phyloP scores from a whole-genome alignment of 1,140 invertebrate genomes.

The Euwallacea similis region DNA sequence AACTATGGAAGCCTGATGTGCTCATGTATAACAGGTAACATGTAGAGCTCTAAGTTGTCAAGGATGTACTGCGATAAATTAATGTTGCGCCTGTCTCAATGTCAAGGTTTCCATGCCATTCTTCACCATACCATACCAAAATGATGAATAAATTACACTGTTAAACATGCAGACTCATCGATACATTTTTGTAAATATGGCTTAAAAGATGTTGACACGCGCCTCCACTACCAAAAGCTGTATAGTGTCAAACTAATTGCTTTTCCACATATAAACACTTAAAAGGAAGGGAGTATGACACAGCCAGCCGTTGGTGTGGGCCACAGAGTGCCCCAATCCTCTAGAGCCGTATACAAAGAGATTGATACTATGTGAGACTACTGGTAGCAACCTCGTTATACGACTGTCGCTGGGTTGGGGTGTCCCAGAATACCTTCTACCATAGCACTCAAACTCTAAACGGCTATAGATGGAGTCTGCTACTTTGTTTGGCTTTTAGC shows the following conservation, averaged over 20 bases:
- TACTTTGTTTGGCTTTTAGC: no score
- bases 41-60: constrained; percentile 23
- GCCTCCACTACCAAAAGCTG: no score
- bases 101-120: no score
- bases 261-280: neutral
- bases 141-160: no score
- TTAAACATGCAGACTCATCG: no score
- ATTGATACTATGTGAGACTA: constrained; percentile 38
- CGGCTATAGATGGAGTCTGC: neutral
- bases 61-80: no score
- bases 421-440: constrained; percentile 50
- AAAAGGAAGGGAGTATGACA: constrained; percentile 59
- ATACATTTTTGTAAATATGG: no score
- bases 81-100: no score
- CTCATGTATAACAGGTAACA: constrained; percentile 98
- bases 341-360: constrained; percentile 50
- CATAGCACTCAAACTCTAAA: constrained; percentile 5
- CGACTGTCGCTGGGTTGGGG: constrained; percentile 52
- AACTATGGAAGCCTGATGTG: constrained; percentile 98
- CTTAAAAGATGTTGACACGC: no score
- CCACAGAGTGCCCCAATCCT: constrained; percentile 57
- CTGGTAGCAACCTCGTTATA: constrained; percentile 51
- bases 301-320: constrained; percentile 68
- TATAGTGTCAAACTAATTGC: no score
- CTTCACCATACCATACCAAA: no score